Conservation (phyloP, 2,113 vertebrate genomes). For the Notiomystis cincta region DNA sequence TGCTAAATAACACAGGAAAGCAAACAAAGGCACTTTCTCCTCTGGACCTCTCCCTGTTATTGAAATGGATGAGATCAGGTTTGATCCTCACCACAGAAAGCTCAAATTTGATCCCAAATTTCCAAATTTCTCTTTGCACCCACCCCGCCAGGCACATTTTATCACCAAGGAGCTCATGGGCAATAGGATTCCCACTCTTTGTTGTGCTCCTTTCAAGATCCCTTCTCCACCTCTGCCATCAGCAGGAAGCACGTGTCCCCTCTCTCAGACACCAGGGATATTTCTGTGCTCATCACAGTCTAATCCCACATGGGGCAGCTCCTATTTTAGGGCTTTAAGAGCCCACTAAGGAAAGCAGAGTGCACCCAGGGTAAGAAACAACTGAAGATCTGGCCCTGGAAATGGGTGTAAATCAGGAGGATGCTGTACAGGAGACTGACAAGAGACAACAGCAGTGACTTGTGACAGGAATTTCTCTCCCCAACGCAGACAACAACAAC, state of each 20-base stretch:
- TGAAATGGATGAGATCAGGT: not conserved
- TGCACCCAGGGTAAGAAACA: not conserved
- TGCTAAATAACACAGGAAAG: not conserved
- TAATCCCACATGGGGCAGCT: not conserved
- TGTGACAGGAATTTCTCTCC: not conserved
- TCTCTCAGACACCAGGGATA: not conserved
- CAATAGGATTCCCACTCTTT: not conserved
- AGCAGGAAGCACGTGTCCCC: not conserved
- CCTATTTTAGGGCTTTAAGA: slow-evolving; percentile 19
- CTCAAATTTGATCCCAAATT: not conserved
- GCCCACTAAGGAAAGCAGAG: not conserved
- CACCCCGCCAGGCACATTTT: not conserved
- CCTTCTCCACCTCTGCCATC: not conserved
- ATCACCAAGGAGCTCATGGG: not conserved
- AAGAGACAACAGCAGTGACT: not conserved
- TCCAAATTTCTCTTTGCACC: not conserved
- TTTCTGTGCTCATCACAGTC: not conserved
- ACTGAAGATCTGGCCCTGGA: not conserved
- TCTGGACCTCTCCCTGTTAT: not conserved
- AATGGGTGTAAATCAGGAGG: not conserved
- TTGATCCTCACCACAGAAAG: not conserved
- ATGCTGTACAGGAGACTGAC: not conserved
- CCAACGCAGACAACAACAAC: not conserved
- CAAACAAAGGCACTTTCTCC: not conserved
- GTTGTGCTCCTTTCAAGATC: not conserved